Evolutionary conservation across 2,113 vertebrate species (phyloP), one percentile per base, ranked within the genome.

Genomic region (Triplophysa dalaica): DNA sequence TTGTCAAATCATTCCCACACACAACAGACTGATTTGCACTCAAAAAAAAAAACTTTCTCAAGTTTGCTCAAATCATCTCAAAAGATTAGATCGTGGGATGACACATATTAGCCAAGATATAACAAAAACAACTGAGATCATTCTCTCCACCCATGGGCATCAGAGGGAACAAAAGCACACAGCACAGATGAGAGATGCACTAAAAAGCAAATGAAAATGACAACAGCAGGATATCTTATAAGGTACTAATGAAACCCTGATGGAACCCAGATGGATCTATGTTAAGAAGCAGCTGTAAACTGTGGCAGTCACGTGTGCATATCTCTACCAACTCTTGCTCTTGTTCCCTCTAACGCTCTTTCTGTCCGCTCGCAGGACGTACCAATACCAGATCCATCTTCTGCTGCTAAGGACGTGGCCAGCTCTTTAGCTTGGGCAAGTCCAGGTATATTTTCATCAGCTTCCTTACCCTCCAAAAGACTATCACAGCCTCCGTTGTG

Each of bases 391-490:
- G 95, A 88, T 94, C 95, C 94, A 0, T 97, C 95, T 13, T 98
- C 94, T 0, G 94, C 93, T 0, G 96, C 96, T 75, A 98, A 94
- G 90, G 96, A 95, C 92, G 97, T 95, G 0, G 95, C 95, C 38
- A 99, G 95, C 91, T 98, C 95, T 92, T 98, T 99, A 91, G 96
- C 95, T 90, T 95, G 94, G 86, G 96, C 94, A 79, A 98, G 93
- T 82, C 95, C 96, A 3, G 94, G 92, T 82, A 95, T 90, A 80
- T 86, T 93, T 62, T 95, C 94, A 0, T 95, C 94, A 79, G 91
- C 83, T 85, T 89, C 85, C 88, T 94, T 94, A 91, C 93, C 92
- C 77, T 91, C 93, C 83, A 92, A 86, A 2, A 93, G 85, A 86
- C 88, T 93, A 88, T 93, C 93, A 48, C 91, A 81, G 58, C 93